phyloP scores from a whole-genome alignment of 1,140 invertebrate genomes.

The Cydia splendana region DNA sequence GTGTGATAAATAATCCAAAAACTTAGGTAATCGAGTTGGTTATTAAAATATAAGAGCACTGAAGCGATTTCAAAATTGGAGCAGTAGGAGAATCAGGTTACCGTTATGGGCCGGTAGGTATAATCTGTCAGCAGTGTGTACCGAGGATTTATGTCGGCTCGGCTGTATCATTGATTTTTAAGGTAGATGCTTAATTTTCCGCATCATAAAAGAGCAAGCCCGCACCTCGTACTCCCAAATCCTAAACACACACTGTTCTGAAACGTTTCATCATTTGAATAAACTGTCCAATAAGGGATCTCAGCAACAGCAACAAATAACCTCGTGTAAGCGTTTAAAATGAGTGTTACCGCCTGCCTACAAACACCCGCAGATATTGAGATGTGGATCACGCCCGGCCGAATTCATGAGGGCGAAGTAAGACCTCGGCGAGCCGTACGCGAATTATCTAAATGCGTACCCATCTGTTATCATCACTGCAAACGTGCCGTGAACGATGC shows the following conservation, averaged over 20 bases:
- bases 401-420: constrained; percentile 32
- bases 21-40: neutral
- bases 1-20: no score
- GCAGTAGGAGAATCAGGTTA: neutral
- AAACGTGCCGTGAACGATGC: constrained; percentile 28
- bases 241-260: neutral
- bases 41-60: neutral
- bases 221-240: neutral
- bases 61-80: no score
- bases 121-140: neutral
- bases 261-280: neutral
- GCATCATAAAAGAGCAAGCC: neutral
- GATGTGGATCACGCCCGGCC: constrained; percentile 22
- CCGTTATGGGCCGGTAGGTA: neutral
- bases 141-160: neutral
- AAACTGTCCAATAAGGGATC: neutral
- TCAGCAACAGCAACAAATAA: neutral
- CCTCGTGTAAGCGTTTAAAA: neutral
- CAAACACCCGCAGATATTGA: constrained; percentile 21
- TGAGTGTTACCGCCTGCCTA: constrained; percentile 1
- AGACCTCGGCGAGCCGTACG: constrained; percentile 23
- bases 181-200: neutral
- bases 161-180: neutral
- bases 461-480: constrained; percentile 33
- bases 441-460: constrained; percentile 32